These are phyloP conservation scores for Heliconius ismenius DNA, from an alignment of 2,888 invertebrate genomes.

Conservation along the genomic window DNA sequence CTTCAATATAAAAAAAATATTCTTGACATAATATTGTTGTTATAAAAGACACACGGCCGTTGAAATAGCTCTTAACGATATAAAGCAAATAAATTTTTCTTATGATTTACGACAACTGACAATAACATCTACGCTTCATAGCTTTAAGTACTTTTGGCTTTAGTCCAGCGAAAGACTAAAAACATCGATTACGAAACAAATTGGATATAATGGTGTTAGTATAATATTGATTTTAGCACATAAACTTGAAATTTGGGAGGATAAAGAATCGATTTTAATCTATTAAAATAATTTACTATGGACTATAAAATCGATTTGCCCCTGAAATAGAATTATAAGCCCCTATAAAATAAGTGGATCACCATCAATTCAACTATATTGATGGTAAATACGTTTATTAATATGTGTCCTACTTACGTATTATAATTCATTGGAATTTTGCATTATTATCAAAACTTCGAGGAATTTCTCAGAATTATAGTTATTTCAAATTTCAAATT, in stretches of 20 bases:
- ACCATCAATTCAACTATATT: neutral
- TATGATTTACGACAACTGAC: slow-evolving; percentile 14
- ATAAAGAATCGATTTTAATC: slow-evolving; percentile 4
- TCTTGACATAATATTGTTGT: slow-evolving; percentile 5
- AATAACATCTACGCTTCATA: slow-evolving; percentile 9
- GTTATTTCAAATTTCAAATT: no score
- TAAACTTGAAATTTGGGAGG: neutral
- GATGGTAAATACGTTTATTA: slow-evolving; percentile 6
- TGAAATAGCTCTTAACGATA: slow-evolving; percentile 10
- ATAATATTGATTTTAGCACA: neutral
- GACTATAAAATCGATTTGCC: slow-evolving; percentile 5
- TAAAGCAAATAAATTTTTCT: neutral
- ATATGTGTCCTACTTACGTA: neutral
- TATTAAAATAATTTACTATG: neutral
- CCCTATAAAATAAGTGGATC: slow-evolving; percentile 4
- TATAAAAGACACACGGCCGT: neutral
- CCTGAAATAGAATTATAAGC: neutral
- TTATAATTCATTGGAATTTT: neutral
- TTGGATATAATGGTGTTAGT: slow-evolving; percentile 5
- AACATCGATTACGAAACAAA: slow-evolving; percentile 7
- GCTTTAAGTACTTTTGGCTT: slow-evolving; percentile 22
- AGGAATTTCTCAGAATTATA: neutral
- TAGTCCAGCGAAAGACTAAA: slow-evolving; percentile 23
- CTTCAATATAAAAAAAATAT: neutral
- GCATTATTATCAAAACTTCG: neutral